Conservation (phyloP, 2,113 vertebrate species). For the Nothoprocta pentlandii region DNA sequence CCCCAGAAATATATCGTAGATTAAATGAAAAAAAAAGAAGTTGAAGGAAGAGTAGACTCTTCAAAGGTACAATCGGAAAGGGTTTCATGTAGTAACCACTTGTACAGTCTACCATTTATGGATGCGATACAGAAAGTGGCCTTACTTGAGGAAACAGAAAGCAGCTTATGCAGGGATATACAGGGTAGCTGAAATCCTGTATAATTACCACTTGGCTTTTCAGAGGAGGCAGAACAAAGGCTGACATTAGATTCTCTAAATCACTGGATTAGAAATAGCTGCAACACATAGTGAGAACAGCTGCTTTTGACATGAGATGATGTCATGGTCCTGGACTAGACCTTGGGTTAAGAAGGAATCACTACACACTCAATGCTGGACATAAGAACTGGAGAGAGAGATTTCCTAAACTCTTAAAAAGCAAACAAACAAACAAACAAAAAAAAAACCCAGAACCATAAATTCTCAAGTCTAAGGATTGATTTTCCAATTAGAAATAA, state of each 20-base stretch:
- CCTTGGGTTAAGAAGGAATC: not conserved
- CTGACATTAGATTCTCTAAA: not conserved
- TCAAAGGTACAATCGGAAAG: not conserved
- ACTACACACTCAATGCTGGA: not conserved
- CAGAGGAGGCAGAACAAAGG: not conserved
- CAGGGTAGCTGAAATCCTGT: not conserved
- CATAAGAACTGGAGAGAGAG: not conserved
- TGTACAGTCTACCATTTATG: not conserved
- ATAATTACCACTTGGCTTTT: not conserved
- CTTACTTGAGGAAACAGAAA: not conserved
- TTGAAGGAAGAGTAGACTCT: not conserved
- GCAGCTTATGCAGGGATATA: not conserved
- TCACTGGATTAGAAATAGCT: not conserved
- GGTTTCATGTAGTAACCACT: not conserved
- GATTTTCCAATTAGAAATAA: not conserved
- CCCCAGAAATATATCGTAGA: constrained; percentile 27
- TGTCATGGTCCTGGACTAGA: not conserved
- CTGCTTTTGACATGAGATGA: not conserved
- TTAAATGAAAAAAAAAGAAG: not conserved
- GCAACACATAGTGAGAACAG: not conserved
- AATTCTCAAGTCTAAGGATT: not conserved
- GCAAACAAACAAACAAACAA: no score
- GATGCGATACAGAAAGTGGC: not conserved
- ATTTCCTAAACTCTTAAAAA: not conserved
- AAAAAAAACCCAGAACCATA: not conserved